phyloP scores from a whole-genome alignment of 2,888 invertebrate species.

The Halocaridina rubra region DNA sequence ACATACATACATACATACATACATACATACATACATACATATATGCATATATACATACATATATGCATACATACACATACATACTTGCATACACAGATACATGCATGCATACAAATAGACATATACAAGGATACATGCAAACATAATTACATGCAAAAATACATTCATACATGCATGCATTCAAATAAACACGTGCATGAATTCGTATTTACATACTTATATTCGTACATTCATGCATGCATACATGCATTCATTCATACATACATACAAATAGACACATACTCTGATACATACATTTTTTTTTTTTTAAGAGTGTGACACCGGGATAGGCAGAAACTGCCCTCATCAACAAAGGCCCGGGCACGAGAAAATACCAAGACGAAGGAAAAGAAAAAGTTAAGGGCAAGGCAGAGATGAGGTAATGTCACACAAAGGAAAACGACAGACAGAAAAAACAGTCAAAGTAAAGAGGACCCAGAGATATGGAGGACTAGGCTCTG shows the following conservation, averaged over 20 bases:
- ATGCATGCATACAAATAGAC: neutral
- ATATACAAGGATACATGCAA: neutral
- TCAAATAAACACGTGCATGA: neutral
- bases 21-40: constrained; percentile 15
- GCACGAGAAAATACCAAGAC: too few relatives aligned
- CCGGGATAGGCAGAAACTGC: too few relatives aligned
- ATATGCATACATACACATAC: neutral
- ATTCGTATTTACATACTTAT: neutral
- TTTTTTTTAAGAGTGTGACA: too few relatives aligned
- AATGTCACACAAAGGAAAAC: too few relatives aligned
- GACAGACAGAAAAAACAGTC: too few relatives aligned
- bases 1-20: constrained; percentile 16
- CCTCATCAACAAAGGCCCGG: too few relatives aligned
- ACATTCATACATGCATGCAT: neutral
- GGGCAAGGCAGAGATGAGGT: too few relatives aligned
- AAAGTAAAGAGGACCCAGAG: too few relatives aligned
- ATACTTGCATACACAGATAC: neutral
- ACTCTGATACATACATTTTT: neutral
- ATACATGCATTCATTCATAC: neutral
- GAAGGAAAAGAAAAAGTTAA: too few relatives aligned
- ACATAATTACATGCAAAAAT: neutral
- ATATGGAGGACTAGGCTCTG: too few relatives aligned
- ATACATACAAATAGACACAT: neutral
- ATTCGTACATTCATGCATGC: neutral
- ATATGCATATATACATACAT: constrained; percentile 10